Percentiles rank a stretch among this genome's conserved stretches.
phyloP scores from a whole-genome alignment of 2,888 invertebrate genomes.

The Athrips mouffetella region DNA sequence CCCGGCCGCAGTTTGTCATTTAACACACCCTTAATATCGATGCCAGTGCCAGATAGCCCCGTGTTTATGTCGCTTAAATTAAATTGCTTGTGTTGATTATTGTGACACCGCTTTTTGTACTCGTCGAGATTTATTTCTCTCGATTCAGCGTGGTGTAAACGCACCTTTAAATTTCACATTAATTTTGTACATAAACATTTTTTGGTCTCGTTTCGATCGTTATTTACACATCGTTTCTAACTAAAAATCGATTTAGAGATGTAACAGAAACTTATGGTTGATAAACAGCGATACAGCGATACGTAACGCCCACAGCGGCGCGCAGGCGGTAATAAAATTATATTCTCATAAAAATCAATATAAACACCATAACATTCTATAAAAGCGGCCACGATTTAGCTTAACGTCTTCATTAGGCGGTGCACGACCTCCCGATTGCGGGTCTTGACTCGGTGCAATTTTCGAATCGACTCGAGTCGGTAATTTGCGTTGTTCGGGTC shows the following conservation, averaged over 20 bases:
- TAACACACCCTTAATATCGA: constrained; percentile 73
- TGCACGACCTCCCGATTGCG: constrained; percentile 65
- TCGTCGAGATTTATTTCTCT: constrained; percentile 55
- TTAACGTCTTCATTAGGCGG: constrained; percentile 72
- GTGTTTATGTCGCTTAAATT: constrained; percentile 74
- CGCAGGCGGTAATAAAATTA: constrained; percentile 53
- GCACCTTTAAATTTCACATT: constrained; percentile 22
- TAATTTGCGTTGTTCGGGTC: constrained; percentile 66
- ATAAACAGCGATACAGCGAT: constrained; percentile 33
- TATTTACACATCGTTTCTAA: constrained; percentile 32
- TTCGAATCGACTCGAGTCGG: constrained; percentile 52
- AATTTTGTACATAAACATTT: constrained; percentile 25
- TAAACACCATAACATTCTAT: constrained; percentile 60
- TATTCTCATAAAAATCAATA: constrained; percentile 71
- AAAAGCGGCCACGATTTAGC: constrained; percentile 57
- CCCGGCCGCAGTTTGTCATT: constrained; percentile 70
- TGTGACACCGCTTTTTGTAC: constrained; percentile 65
- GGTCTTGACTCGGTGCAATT: constrained; percentile 55
- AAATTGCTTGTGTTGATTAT: constrained; percentile 71
- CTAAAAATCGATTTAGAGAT: constrained; percentile 29
- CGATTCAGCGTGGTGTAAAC: constrained; percentile 29
- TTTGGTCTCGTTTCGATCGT: constrained; percentile 35
- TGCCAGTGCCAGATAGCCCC: constrained; percentile 65
- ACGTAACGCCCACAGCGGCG: constrained; percentile 41
- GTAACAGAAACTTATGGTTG: constrained; percentile 28